Conservation (phyloP, 2,888 invertebrate genomes). For the Ectemnius continuus region DNA sequence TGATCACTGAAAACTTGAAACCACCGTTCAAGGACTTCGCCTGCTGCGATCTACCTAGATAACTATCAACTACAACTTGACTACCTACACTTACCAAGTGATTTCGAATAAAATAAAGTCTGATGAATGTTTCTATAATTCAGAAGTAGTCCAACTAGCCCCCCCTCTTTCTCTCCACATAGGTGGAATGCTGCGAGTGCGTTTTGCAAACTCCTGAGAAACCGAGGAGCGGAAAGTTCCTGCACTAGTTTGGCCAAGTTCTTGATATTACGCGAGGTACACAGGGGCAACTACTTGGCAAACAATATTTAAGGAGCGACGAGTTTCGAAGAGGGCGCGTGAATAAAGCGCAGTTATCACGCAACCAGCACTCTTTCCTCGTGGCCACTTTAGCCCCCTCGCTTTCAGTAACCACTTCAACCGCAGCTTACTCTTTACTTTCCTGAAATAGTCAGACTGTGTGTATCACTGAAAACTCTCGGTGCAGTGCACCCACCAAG, state of each 20-base stretch:
- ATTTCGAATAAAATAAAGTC: too few species aligned
- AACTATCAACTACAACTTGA: too few species aligned
- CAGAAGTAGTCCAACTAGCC: background rate
- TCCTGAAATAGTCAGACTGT: too few species aligned
- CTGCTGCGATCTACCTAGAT: too few species aligned
- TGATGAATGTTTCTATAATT: background rate
- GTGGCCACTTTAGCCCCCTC: constrained; percentile 30
- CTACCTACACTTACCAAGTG: too few species aligned
- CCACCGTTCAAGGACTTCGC: too few species aligned
- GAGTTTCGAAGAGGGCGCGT: constrained; percentile 44
- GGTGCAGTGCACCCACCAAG: too few species aligned
- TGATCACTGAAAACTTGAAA: constrained; percentile 41
- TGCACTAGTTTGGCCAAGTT: constrained; percentile 37
- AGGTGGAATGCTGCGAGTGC: background rate
- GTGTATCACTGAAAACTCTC: too few species aligned
- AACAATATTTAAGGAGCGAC: constrained; percentile 46
- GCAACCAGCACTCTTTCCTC: constrained; percentile 32
- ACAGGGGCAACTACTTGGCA: constrained; percentile 52
- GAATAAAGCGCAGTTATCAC: constrained; percentile 41
- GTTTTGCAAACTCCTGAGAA: constrained; percentile 39
- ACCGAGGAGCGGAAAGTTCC: constrained; percentile 16
- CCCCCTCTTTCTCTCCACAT: background rate
- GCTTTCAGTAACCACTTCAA: background rate
- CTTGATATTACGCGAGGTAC: constrained; percentile 28
- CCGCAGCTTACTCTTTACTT: background rate